phyloP scores from a whole-genome alignment of 2,797 vertebrate species.

The Halcyon chelicuti region DNA sequence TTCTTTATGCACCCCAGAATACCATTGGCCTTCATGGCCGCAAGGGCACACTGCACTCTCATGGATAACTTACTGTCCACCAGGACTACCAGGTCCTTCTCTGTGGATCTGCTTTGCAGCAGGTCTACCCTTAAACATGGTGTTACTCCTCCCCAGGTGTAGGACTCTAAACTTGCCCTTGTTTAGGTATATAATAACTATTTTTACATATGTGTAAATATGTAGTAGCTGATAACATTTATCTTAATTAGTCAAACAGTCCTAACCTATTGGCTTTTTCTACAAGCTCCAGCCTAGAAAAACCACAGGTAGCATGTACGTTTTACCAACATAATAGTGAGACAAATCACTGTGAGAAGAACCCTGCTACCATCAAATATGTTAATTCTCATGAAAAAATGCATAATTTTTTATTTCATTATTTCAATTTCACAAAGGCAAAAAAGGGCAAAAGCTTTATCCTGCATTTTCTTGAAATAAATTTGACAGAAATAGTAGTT shows the following conservation, averaged over 20 bases:
- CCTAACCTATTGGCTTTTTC: background rate
- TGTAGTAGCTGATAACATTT: background rate
- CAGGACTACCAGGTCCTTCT: too few species aligned
- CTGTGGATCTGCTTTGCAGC: too few species aligned
- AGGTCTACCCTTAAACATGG: too few species aligned
- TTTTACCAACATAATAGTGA: background rate
- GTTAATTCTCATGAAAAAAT: background rate
- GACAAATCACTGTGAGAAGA: background rate
- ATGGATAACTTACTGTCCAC: too few species aligned
- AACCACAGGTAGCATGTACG: background rate
- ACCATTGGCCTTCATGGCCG: too few species aligned
- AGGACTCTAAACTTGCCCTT: too few species aligned
- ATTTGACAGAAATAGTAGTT: background rate
- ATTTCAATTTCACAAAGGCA: background rate
- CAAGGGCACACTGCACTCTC: too few species aligned
- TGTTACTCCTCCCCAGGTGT: too few species aligned
- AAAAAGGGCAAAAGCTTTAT: background rate
- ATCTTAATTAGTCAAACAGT: background rate
- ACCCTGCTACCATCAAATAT: background rate
- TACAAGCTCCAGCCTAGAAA: background rate
- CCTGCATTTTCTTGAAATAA: background rate
- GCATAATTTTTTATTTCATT: background rate
- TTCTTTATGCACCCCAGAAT: too few species aligned
- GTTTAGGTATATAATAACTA: too few species aligned
- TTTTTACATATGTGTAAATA: background rate